These are phyloP conservation scores for Pandemis corylana DNA, from an alignment of 2,888 invertebrate species.

Conservation along the genomic window DNA sequence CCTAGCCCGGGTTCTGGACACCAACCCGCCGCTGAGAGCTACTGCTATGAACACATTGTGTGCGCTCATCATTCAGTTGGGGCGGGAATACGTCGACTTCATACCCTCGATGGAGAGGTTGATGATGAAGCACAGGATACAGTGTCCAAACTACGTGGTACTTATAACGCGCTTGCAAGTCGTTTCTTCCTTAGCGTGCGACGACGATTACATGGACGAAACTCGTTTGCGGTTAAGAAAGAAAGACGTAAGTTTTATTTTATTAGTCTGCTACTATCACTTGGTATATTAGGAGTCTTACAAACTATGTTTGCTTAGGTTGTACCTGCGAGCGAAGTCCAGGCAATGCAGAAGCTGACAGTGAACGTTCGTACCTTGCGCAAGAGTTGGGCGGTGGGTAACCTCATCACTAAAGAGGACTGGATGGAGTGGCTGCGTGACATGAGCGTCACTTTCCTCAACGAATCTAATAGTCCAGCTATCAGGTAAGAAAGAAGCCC, in stretches of 20 bases:
- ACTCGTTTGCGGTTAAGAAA: constrained; percentile 87
- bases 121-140: constrained; percentile 91
- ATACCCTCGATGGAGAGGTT: constrained; percentile 96
- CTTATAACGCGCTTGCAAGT: constrained; percentile 90
- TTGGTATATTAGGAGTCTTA: neutral
- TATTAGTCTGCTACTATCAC: neutral
- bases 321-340: constrained; percentile 71
- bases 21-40: constrained; percentile 89
- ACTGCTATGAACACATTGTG: constrained; percentile 96
- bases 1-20: constrained; percentile 93
- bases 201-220: constrained; percentile 88
- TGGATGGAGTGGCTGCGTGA: constrained; percentile 99
- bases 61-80: constrained; percentile 94
- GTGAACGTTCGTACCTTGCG: constrained; percentile 93
- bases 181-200: constrained; percentile 91
- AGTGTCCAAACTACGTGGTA: constrained; percentile 91
- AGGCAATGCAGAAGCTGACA: constrained; percentile 90
- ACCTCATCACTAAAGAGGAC: constrained; percentile 97
- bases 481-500: constrained; percentile 80
- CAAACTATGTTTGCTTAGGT: constrained; percentile 56
- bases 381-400: constrained; percentile 93
- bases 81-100: constrained; percentile 96
- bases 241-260: constrained; percentile 84
- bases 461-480: constrained; percentile 98
- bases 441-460: constrained; percentile 95